These are phyloP conservation scores for Lagorchestes hirsutus DNA, from an alignment of 2,797 vertebrate species.

Conservation along the genomic window DNA sequence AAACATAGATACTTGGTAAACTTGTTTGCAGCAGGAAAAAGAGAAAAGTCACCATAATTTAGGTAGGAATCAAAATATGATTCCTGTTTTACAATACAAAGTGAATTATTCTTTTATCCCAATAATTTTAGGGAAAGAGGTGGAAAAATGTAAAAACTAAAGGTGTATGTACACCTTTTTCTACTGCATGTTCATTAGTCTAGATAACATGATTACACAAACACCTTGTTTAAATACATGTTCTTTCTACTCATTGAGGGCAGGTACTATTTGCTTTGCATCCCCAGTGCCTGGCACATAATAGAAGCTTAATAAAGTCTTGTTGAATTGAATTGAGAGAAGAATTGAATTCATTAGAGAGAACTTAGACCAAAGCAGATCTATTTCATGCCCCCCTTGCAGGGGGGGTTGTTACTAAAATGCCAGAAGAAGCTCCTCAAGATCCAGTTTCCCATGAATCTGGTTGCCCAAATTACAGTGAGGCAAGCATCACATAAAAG, in stretches of 20 bases:
- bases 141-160: constrained; percentile 63
- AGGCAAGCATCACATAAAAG: constrained; percentile 61
- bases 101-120: constrained; percentile 55
- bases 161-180: neutral
- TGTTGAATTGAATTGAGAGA: constrained; percentile 25
- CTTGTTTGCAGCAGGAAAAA: constrained; percentile 73
- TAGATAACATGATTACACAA: constrained; percentile 54
- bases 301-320: constrained; percentile 48
- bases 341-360: neutral
- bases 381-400: constrained; percentile 48
- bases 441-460: constrained; percentile 52
- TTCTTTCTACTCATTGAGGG: neutral
- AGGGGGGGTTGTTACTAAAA: constrained; percentile 47
- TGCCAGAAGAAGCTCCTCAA: constrained; percentile 59
- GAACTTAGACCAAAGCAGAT: constrained; percentile 42
- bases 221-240: neutral
- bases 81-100: constrained; percentile 60
- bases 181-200: constrained; percentile 57
- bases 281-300: neutral
- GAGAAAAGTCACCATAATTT: constrained; percentile 70
- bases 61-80: constrained; percentile 52
- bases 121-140: constrained; percentile 77
- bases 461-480: constrained; percentile 54
- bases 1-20: constrained; percentile 67
- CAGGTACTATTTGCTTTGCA: neutral